Conservation (phyloP, 2,113 vertebrate genomes). For the Bubo scandiacus region DNA sequence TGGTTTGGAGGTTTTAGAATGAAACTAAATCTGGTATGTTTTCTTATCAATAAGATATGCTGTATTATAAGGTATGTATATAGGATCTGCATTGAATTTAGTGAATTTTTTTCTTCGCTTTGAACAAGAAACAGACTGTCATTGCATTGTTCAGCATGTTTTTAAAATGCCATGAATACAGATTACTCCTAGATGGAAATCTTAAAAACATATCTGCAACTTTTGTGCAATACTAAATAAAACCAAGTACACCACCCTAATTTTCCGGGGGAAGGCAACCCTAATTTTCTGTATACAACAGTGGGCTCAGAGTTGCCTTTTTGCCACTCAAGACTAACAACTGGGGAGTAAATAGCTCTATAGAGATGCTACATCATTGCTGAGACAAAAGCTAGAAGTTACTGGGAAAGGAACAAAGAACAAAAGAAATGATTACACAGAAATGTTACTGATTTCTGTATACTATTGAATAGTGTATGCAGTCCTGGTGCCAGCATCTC, state of each 20-base stretch:
- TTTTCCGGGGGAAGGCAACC: neutral
- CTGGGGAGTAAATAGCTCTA: neutral
- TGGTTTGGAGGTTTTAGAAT: neutral
- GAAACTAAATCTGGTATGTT: neutral
- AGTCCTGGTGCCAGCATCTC: neutral
- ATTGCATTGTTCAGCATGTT: neutral
- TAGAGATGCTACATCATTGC: neutral
- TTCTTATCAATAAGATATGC: neutral
- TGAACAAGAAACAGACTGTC: neutral
- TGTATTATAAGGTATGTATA: neutral
- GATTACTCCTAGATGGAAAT: neutral
- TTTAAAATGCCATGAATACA: neutral
- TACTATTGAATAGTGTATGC: neutral
- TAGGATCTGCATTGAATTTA: neutral
- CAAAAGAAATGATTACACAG: neutral
- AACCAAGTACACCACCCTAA: neutral
- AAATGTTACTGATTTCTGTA: neutral
- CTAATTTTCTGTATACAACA: neutral
- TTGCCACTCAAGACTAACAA: neutral
- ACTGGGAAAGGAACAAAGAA: neutral
- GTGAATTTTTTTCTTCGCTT: neutral
- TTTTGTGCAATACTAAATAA: neutral
- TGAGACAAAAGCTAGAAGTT: neutral
- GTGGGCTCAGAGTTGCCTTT: neutral
- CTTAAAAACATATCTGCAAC: neutral